Evolutionary conservation across 2,113 vertebrate species (phyloP).

Genomic region (Catharus fuscescens): DNA sequence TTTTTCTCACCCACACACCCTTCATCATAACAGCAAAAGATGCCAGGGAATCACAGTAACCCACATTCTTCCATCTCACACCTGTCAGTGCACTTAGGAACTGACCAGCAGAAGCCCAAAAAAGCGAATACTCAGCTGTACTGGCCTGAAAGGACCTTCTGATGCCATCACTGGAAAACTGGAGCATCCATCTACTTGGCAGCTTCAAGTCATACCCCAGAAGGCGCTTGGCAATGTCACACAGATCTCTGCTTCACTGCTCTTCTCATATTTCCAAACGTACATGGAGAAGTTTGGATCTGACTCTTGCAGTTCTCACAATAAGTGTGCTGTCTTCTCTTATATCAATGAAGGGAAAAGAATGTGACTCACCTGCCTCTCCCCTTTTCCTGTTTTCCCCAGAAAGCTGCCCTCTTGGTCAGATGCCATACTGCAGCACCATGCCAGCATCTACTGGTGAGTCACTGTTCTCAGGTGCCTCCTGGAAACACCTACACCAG

Average conservation of each 20-base stretch:
- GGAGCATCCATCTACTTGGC: background rate
- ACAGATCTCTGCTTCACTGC: background rate
- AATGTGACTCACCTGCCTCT: background rate
- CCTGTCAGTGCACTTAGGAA: background rate
- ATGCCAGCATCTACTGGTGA: background rate
- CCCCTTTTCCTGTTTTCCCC: background rate
- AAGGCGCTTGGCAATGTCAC: background rate
- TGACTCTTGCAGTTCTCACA: background rate
- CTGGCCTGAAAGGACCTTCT: background rate
- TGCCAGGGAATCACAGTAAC: background rate
- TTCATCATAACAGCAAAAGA: background rate
- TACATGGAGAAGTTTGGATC: background rate
- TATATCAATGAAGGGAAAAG: fast-evolving
- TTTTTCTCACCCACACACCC: background rate
- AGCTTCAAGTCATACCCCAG: background rate
- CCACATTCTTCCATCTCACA: background rate
- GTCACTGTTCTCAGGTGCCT: background rate
- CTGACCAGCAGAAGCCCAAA: background rate
- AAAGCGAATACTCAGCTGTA: background rate
- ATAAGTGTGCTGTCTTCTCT: background rate
- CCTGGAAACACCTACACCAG: background rate
- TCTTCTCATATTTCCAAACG: background rate
- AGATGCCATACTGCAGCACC: background rate
- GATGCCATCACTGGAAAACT: background rate
- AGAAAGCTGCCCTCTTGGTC: background rate